Conservation (phyloP, 1,140 invertebrate species). For the Ptiloglossa arizonensis region DNA sequence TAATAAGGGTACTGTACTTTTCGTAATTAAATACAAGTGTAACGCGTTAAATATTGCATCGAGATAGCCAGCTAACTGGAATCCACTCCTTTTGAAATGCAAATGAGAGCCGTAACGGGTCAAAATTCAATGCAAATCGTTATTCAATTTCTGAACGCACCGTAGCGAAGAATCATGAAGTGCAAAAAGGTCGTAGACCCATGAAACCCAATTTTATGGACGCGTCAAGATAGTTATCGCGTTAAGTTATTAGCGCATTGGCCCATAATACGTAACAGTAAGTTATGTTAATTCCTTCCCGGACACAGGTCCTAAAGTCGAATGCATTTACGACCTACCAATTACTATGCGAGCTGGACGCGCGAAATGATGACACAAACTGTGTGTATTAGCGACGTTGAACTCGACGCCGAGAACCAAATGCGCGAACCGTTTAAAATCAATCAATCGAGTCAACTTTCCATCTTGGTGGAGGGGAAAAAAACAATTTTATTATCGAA, state of each 20-base stretch:
- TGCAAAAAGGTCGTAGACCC: neutral
- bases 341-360: neutral
- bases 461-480: no score
- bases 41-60: neutral
- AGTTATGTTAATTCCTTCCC: constrained; percentile 19
- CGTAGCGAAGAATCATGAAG: neutral
- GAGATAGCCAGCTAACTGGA: neutral
- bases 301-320: no score
- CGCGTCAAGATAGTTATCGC: neutral
- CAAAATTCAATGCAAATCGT: neutral
- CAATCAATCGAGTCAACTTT: neutral
- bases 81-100: neutral
- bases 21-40: neutral
- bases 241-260: constrained; percentile 17
- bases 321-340: neutral
- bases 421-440: neutral
- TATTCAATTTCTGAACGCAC: neutral
- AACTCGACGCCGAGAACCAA: neutral
- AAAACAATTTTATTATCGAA: no score
- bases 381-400: neutral
- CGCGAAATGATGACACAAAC: no score
- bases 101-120: neutral
- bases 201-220: neutral
- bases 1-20: neutral
- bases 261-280: constrained; percentile 3